Evolutionary conservation across 2,888 invertebrate species (phyloP).

Genomic region (Heliconius sara): DNA sequence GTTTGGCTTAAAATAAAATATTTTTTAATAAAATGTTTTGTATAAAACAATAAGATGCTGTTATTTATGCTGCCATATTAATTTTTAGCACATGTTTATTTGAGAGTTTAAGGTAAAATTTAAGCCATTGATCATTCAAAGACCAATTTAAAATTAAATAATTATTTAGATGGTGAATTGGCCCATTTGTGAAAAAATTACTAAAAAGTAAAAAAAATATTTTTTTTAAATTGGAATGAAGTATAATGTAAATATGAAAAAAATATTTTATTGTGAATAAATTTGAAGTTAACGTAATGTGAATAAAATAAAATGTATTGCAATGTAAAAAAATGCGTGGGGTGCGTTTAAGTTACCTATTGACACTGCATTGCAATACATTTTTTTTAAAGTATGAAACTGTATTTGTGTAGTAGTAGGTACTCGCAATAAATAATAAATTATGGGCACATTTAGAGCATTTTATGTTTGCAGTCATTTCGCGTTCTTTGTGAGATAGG

Average conservation of each 20-base stretch:
- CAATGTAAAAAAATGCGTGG: too few relatives aligned
- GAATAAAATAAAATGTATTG: too few relatives aligned
- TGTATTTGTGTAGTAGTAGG: background rate
- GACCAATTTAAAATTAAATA: background rate
- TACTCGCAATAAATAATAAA: background rate
- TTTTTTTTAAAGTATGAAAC: background rate
- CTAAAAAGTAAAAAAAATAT: background rate
- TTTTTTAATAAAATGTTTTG: background rate
- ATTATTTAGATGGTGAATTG: background rate
- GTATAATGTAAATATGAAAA: too few relatives aligned
- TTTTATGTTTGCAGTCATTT: too few relatives aligned
- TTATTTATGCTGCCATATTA: background rate
- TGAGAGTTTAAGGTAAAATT: background rate
- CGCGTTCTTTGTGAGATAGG: background rate
- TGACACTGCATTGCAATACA: background rate
- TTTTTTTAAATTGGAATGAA: background rate
- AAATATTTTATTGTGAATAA: too few relatives aligned
- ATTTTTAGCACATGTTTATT: background rate
- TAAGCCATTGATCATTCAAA: background rate
- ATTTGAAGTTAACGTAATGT: too few relatives aligned
- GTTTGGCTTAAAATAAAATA: background rate
- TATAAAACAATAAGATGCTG: background rate
- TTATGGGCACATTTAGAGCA: background rate
- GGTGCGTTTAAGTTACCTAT: too few relatives aligned
- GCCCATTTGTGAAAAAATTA: too few relatives aligned